Evolutionary conservation across 2,797 vertebrate species (phyloP), one percentile per base, ranked within the genome.

Genomic region (Tenualosa thibaudeaui): DNA sequence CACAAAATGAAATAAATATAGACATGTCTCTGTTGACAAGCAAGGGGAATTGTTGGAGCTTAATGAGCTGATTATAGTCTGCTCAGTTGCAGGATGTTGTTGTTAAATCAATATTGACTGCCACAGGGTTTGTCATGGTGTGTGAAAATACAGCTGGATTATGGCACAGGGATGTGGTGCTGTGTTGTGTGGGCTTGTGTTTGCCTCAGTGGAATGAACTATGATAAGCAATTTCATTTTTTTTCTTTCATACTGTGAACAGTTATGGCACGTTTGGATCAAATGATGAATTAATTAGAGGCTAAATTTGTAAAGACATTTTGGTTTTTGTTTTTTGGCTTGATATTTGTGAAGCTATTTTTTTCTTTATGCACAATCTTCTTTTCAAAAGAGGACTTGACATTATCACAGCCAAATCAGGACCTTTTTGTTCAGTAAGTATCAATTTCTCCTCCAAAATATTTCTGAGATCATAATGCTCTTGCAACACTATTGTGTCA

Each of bases 381-480:
- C 86, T 60, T 83, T 58, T 84, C 81, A 88, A 90, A 46, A 58
- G 78, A 90, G 85, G 71, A 90, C 71, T 85, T 84, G 43, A 84
- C 82, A 49, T 86, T 90, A 91, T 89, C 71, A 84, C 81, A 89
- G 83, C 83, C 84, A 83, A 88, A 86, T 65, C 84, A 89, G 83
- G 86, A 88, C 54, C 86, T 86, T 62, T 88, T 88, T 88, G 15
- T 85, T 86, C 84, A 88, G 91, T 92, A 91, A 93, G 91, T 92
- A 91, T 91, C 86, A 51, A 81, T 88, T 54, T 81, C 89, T 89
- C 10, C 75, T 87, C 56, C 50, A 22, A 78, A 19, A 78, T 81
- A 40, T 81, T 31, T 5, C 5, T 54, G 85, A 85, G 24, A 50
- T 84, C 22, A 43, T 81, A 90, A 83, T 84, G 54, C 58, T 82